These are phyloP conservation scores for Tautogolabrus adspersus DNA, from an alignment of 2,113 vertebrate genomes.

Conservation along the genomic window DNA sequence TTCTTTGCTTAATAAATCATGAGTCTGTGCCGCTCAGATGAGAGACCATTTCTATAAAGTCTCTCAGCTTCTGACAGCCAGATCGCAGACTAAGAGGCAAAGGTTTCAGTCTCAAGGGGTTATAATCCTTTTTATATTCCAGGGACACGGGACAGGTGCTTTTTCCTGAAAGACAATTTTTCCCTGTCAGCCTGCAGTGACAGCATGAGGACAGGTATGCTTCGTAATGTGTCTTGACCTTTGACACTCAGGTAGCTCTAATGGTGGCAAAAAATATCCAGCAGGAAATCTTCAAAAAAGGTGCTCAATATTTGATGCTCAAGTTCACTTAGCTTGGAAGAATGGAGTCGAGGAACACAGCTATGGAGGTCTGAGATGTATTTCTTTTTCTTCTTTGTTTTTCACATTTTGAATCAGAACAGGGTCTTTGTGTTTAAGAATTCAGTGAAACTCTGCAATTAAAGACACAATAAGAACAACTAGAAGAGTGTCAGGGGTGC, in stretches of 20 bases:
- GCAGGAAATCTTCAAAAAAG: constrained; percentile 35
- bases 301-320: constrained; percentile 67
- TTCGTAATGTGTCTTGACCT: constrained; percentile 67
- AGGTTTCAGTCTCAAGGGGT: constrained; percentile 52
- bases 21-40: constrained; percentile 46
- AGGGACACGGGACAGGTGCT: constrained; percentile 8
- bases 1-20: constrained; percentile 76
- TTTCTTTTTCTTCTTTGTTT: not conserved
- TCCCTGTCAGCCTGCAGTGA: constrained; percentile 39
- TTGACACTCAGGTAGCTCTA: constrained; percentile 57
- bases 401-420: not conserved
- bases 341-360: constrained; percentile 21
- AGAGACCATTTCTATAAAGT: constrained; percentile 63
- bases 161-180: constrained; percentile 36
- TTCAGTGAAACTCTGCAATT: too few species aligned
- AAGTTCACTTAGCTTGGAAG: constrained; percentile 41
- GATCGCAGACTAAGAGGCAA: constrained; percentile 45
- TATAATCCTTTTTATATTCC: constrained; percentile 62
- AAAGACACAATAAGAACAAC: too few species aligned
- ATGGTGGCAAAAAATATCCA: constrained; percentile 63
- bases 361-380: constrained; percentile 6
- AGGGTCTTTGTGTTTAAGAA: not conserved
- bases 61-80: constrained; percentile 52
- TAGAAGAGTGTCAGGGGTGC: too few species aligned
- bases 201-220: constrained; percentile 38